Evolutionary conservation across 2,888 invertebrate species (phyloP).

Genomic region (Drepana falcataria): DNA sequence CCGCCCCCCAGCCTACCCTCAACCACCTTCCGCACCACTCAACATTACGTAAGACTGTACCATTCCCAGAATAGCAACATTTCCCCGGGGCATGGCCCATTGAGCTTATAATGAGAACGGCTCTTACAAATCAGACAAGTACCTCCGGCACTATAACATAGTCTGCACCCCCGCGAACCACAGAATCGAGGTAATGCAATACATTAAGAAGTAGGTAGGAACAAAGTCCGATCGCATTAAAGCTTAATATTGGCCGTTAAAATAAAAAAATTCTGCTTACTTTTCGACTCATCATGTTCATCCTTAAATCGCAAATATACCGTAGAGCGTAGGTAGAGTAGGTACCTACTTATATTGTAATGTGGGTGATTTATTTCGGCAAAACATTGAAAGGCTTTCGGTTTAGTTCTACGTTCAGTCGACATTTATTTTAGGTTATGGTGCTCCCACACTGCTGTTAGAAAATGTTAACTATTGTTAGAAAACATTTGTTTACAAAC

Average conservation of each 20-base stretch:
- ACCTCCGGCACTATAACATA: constrained; percentile 9
- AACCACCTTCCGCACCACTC: constrained; percentile 48
- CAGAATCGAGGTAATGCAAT: constrained; percentile 33
- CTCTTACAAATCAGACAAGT: constrained; percentile 42
- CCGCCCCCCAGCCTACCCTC: constrained; percentile 55
- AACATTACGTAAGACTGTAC: constrained; percentile 53
- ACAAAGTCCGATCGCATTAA: constrained; percentile 46
- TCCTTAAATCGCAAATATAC: no score
- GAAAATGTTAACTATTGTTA: no score
- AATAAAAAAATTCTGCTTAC: constrained; percentile 4
- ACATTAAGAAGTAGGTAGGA: constrained; percentile 49
- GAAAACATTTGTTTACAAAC: no score
- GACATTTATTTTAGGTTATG: no score
- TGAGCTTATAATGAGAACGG: constrained; percentile 48
- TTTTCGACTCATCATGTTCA: no score
- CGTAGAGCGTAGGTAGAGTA: no score
- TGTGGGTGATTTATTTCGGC: no score
- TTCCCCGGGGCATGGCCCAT: constrained; percentile 60
- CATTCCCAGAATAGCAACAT: constrained; percentile 56
- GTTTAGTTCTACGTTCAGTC: no score
- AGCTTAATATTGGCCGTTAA: constrained; percentile 37
- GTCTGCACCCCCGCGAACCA: constrained; percentile 26
- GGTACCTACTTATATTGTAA: no score
- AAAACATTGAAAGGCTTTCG: no score
- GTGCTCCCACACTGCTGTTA: no score